A percentile compares a stretch with the other conserved stretches of the same genome.
These are phyloP conservation scores for Platorchestia sp. DNA, from an alignment of 1,140 invertebrate species.

Conservation along the genomic window DNA sequence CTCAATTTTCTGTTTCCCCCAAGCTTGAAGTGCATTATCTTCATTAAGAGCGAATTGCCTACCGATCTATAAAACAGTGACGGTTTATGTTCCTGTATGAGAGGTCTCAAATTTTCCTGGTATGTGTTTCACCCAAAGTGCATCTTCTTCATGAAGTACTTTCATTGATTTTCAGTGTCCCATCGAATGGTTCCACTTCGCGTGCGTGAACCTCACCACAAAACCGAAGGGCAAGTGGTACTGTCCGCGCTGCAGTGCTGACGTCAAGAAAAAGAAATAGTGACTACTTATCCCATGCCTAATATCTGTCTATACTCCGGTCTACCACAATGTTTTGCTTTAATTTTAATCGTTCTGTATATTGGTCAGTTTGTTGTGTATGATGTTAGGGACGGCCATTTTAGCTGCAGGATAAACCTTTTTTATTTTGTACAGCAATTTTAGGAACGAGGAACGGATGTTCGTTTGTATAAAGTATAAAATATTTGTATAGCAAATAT, in stretches of 20 bases:
- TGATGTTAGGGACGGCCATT: background rate
- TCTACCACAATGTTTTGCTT: background rate
- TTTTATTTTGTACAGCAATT: background rate
- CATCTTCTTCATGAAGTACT: background rate
- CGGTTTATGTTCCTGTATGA: no score
- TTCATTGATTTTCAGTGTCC: constrained; percentile 80
- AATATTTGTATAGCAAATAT: no score
- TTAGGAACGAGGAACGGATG: no score
- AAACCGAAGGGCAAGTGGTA: constrained; percentile 99
- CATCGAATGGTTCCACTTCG: constrained; percentile 99
- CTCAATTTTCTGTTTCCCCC: no score
- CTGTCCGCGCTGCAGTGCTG: constrained; percentile 92
- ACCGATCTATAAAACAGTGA: no score
- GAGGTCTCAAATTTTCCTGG: no score
- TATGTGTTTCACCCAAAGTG: no score
- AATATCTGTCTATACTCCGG: background rate
- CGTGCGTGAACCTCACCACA: constrained; percentile 95
- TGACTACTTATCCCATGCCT: background rate
- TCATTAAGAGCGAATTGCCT: no score
- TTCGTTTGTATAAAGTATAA: no score
- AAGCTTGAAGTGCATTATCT: no score
- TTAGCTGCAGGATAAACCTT: background rate
- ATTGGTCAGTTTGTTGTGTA: background rate
- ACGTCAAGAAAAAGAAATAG: constrained; percentile 85
- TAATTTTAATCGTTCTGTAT: background rate